phyloP scores from a whole-genome alignment of 2,888 invertebrate genomes.

The Habrosyne pyritoides region DNA sequence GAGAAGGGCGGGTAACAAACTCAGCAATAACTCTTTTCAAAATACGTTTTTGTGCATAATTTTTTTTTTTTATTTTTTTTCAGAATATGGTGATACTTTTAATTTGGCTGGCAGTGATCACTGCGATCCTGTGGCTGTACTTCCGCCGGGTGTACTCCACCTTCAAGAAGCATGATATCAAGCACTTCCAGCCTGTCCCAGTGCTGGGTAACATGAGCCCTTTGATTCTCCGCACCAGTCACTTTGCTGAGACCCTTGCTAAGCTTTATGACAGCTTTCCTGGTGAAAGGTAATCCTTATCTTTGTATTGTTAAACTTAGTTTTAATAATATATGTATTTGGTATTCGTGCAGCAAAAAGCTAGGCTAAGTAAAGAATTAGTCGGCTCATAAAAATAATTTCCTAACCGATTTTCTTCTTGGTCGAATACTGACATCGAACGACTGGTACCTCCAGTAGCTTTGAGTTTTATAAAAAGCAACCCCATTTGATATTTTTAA shows the following conservation, averaged over 20 bases:
- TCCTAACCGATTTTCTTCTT: too few relatives aligned
- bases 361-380: too few relatives aligned
- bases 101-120: slow-evolving; percentile 34
- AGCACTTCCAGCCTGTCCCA: slow-evolving; percentile 29
- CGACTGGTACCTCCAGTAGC: too few relatives aligned
- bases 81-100: slow-evolving; percentile 34
- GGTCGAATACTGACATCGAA: too few relatives aligned
- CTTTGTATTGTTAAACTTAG: not conserved
- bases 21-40: too few relatives aligned
- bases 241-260: slow-evolving; percentile 32
- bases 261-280: slow-evolving; percentile 39
- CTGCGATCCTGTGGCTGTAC: slow-evolving; percentile 26
- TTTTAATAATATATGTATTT: too few relatives aligned
- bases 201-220: slow-evolving; percentile 32
- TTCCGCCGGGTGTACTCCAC: slow-evolving; percentile 30
- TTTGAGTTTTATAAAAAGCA: too few relatives aligned
- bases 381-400: too few relatives aligned
- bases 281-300: slow-evolving; percentile 42
- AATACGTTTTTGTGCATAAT: slow-evolving; percentile 40
- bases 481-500: too few relatives aligned
- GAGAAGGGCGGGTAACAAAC: too few relatives aligned
- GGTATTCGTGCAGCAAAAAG: too few relatives aligned
- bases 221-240: slow-evolving; percentile 21
- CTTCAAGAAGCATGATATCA: slow-evolving; percentile 44
- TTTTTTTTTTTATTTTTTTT: slow-evolving; percentile 26